A percentile compares a stretch with the other conserved stretches of the same genome.
Evolutionary conservation across 2,888 invertebrate species (phyloP).

Genomic region (Drosophila neoperkinsi): DNA sequence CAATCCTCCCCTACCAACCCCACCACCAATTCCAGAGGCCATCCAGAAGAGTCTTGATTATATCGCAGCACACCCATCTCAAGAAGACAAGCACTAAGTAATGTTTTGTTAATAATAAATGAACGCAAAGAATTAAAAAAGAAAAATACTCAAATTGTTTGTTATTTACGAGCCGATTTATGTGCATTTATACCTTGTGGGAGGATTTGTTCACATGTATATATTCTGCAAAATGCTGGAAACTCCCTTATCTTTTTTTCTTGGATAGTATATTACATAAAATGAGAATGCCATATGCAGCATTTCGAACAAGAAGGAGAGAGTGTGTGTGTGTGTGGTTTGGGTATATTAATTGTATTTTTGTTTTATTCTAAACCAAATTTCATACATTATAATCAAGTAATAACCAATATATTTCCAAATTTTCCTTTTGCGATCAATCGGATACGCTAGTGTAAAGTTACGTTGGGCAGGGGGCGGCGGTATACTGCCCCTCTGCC

Average conservation of each 20-base stretch:
- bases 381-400: not conserved
- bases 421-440: no score
- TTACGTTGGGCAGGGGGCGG: no score
- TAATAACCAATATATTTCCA: not conserved
- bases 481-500: no score
- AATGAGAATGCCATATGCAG: not conserved
- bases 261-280: not conserved
- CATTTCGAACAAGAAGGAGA: not conserved
- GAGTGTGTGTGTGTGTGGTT: not conserved
- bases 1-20: constrained; percentile 75
- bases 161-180: not conserved
- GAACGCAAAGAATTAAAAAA: constrained; percentile 4
- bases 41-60: constrained; percentile 59
- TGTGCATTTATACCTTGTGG: not conserved
- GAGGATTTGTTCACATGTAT: not conserved
- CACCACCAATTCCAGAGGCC: constrained; percentile 75
- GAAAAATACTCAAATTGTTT: not conserved
- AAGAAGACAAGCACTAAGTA: constrained; percentile 32
- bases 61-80: constrained; percentile 58
- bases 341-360: not conserved
- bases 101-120: constrained; percentile 42
- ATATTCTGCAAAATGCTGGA: not conserved
- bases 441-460: no score
- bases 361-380: not conserved
- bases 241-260: not conserved